Evolutionary conservation across 2,888 invertebrate species (phyloP), one percentile per base, ranked within the genome.

Genomic region (Stenurella melanura): DNA sequence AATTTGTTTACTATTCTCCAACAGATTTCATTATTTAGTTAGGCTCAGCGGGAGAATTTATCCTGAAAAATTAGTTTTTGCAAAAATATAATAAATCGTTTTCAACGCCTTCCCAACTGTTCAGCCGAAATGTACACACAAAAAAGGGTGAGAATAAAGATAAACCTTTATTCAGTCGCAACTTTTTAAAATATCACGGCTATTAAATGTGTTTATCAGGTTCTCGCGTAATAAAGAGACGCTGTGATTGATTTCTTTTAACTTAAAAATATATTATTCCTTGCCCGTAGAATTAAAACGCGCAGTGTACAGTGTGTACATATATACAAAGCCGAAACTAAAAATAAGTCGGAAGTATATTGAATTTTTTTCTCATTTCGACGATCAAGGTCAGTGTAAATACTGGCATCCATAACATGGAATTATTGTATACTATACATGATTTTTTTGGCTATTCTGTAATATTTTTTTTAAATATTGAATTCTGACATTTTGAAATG

Each of bases 51-150:
- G n/a, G 50, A n/a, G 50, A 50, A 15, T 12, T 42, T 12, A 42
- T 50, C 50, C n/a, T 50, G n/a, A 50, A 50, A 50, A n/a, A 50
- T 50, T 50, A 50, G n/a, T n/a, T 50, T 50, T 50, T 17, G n/a
- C 15, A 50, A 50, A 50, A 50, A 50, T 50, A 6, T 50, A 50
- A 50, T 50, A 50, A 50, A 50, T 50, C 7, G 50, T n/a, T 50
- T 50, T 50, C 50, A n/a, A 15, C 50, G 50, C 50, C 50, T 17
- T 50, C 15, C n/a, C n/a, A 50, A 50, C 50, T 50, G 50, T 50
- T 50, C 50, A 50, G 15, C 50, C 50, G 50, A 50, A 50, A 50
- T 50, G 50, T 50, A 50, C 50, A 50, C 50, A n/a, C 50, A n/a
- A n/a, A 50, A 50, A 50, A n/a, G 50, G 50, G 50, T 50, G 50